Percentiles rank a stretch among this genome's conserved stretches.
Conservation (phyloP, 2,888 invertebrate genomes). For the Cecidostiba fungosa region DNA sequence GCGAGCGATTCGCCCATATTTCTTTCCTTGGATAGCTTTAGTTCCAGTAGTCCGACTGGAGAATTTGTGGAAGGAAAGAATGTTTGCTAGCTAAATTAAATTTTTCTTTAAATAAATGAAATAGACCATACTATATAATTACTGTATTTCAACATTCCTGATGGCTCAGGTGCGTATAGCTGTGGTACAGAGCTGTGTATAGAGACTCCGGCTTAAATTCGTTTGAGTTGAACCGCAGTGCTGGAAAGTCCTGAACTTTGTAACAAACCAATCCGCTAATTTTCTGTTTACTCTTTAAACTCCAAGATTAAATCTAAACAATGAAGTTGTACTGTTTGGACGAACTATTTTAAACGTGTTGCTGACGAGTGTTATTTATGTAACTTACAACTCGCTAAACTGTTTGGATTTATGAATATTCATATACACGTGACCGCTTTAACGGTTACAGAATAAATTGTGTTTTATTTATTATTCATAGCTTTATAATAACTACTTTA, state of each 20-base stretch:
- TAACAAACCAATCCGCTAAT: constrained; percentile 24
- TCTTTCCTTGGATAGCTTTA: not conserved
- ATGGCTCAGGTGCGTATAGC: not conserved
- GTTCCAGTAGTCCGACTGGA: not conserved
- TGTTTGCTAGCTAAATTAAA: too few relatives aligned
- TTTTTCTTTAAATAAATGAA: too few relatives aligned
- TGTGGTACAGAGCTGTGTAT: not conserved
- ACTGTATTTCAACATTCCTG: not conserved
- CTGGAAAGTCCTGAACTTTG: constrained; percentile 6
- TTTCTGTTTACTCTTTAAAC: constrained; percentile 39
- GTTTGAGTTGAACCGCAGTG: constrained; percentile 22
- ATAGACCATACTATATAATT: not conserved
- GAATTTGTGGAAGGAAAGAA: not conserved
- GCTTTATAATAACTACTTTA: not conserved
- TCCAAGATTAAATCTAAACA: constrained; percentile 27
- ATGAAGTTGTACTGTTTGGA: constrained; percentile 15
- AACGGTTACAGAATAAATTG: not conserved
- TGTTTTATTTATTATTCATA: not conserved
- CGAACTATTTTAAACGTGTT: not conserved
- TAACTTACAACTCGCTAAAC: not conserved
- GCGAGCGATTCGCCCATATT: not conserved
- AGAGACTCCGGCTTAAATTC: not conserved
- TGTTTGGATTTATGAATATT: not conserved
- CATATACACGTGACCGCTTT: not conserved
- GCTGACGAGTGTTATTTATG: not conserved